Evolutionary conservation across 2,888 invertebrate genomes (phyloP).

Genomic region (Protula sp.): DNA sequence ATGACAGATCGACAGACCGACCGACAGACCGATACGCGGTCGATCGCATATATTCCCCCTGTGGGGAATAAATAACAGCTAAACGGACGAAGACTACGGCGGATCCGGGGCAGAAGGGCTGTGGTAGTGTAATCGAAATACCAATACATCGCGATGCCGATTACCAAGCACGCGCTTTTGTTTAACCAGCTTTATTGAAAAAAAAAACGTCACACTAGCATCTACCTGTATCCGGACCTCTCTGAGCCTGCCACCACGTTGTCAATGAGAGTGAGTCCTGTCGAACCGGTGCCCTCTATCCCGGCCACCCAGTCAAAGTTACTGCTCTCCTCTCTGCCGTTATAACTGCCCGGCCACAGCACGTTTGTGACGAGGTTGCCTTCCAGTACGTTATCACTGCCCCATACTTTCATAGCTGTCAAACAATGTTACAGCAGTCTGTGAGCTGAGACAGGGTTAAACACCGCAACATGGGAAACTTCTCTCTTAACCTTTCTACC

Average conservation of each 20-base stretch:
- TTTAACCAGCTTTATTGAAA: too few relatives aligned
- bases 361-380: conserved; percentile 33
- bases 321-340: neutral
- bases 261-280: conserved; percentile 18
- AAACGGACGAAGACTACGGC: too few relatives aligned
- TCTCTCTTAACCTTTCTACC: neutral
- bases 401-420: conserved; percentile 29
- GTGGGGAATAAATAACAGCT: too few relatives aligned
- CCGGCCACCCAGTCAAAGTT: neutral
- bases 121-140: too few relatives aligned
- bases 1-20: too few relatives aligned
- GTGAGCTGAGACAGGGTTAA: too few relatives aligned
- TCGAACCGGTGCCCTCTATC: neutral
- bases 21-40: too few relatives aligned
- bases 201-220: conserved; percentile 15
- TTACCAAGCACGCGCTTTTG: too few relatives aligned
- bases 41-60: too few relatives aligned
- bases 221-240: conserved; percentile 16
- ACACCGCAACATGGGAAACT: too few relatives aligned
- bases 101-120: too few relatives aligned
- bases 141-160: too few relatives aligned
- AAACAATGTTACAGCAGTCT: neutral
- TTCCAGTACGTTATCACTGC: conserved; percentile 12
- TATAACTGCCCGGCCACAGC: conserved; percentile 34
- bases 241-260: conserved; percentile 36